Percentiles rank a stretch among this genome's conserved stretches.
Conservation (phyloP, 2,797 vertebrate species). For the Pseudomugil tenellus region DNA sequence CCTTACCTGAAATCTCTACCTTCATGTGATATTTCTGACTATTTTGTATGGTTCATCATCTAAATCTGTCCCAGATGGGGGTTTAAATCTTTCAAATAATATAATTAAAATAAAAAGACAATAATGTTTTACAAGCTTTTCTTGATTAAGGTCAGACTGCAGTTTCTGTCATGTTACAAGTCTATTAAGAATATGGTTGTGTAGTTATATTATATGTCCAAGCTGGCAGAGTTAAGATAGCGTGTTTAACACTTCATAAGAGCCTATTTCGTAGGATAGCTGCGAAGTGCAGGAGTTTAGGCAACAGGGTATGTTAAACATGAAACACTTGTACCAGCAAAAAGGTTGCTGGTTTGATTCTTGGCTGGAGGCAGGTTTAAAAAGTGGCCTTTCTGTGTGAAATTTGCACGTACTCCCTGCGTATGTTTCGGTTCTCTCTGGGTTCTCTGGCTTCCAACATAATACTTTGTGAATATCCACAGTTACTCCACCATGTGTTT, state of each 20-base stretch:
- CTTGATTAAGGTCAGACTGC: not conserved
- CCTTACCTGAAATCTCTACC: conserved; percentile 46
- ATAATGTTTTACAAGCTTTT: not conserved
- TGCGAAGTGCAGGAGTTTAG: not conserved
- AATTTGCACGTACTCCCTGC: no score
- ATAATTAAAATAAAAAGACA: not conserved
- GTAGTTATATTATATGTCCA: not conserved
- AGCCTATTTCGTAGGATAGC: not conserved
- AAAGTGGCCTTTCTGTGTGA: no score
- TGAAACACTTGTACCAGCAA: no score
- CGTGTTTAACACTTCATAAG: no score
- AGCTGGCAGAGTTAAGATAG: not conserved
- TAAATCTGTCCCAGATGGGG: conserved; percentile 16
- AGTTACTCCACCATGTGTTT: not conserved
- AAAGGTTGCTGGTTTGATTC: no score
- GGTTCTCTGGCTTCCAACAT: not conserved
- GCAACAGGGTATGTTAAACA: no score
- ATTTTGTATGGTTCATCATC: conserved; percentile 31
- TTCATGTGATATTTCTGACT: conserved; percentile 29
- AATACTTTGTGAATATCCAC: not conserved
- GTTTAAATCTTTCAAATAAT: conserved; percentile 21
- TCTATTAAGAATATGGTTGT: not conserved
- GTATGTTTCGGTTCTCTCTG: no score
- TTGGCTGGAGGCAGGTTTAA: no score
- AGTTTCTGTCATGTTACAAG: conserved; percentile 2